phyloP scores from a whole-genome alignment of 2,888 invertebrate species.

The Torymus texanus region DNA sequence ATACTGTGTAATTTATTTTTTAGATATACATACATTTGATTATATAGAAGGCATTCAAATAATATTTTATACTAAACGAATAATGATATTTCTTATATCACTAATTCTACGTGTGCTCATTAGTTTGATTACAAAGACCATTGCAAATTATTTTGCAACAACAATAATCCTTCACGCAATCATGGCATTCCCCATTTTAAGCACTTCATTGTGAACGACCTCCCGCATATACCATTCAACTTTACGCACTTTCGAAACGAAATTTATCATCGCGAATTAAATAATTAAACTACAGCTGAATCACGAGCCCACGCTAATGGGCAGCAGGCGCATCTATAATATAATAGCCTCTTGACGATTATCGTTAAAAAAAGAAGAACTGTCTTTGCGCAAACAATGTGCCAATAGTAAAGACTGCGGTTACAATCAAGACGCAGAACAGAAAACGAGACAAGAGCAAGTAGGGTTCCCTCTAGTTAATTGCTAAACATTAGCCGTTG shows the following conservation, averaged over 20 bases:
- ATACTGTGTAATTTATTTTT: too few relatives aligned
- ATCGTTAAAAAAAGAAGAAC: background rate
- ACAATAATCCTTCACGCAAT: too few relatives aligned
- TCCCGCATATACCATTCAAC: too few relatives aligned
- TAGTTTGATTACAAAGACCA: too few relatives aligned
- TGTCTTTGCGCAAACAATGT: conserved; percentile 45
- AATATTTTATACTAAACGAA: too few relatives aligned
- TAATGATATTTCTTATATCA: too few relatives aligned
- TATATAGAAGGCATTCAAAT: too few relatives aligned
- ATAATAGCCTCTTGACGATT: background rate
- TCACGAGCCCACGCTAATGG: background rate
- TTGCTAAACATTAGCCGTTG: conserved; percentile 50
- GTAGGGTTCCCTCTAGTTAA: conserved; percentile 35
- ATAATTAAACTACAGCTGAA: conserved; percentile 31
- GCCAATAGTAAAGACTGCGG: conserved; percentile 7
- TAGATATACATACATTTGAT: too few relatives aligned
- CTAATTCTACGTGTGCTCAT: too few relatives aligned
- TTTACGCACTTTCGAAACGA: background rate
- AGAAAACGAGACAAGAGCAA: background rate
- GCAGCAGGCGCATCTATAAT: background rate
- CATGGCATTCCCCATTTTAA: too few relatives aligned
- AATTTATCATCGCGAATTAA: conserved; percentile 23
- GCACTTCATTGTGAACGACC: too few relatives aligned
- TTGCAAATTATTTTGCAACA: too few relatives aligned
- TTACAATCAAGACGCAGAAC: background rate